Evolutionary conservation across 2,113 vertebrate genomes (phyloP).

Genomic region (Phrynosoma blainvillii): DNA sequence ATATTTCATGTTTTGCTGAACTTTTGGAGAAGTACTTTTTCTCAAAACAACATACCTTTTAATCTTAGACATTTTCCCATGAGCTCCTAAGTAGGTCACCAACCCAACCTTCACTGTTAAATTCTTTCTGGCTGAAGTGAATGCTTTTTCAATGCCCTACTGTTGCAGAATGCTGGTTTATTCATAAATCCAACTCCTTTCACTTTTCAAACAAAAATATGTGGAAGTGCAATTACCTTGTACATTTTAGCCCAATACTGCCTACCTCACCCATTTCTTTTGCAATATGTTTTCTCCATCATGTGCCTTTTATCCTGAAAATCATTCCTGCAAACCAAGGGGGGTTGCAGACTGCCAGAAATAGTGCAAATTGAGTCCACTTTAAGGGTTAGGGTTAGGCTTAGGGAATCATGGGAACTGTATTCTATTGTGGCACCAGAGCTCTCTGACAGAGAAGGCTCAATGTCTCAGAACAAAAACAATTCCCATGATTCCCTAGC

Average conservation of each 20-base stretch:
- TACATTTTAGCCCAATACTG: background rate
- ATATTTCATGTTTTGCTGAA: conserved; percentile 16
- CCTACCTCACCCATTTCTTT: background rate
- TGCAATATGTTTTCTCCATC: background rate
- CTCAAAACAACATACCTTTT: conserved; percentile 12
- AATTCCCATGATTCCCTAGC: too few relatives aligned
- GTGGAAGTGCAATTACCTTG: conserved; percentile 8
- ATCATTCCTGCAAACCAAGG: conserved; percentile 5
- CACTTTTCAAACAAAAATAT: conserved; percentile 2
- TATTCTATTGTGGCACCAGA: too few relatives aligned
- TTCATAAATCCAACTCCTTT: conserved; percentile 32
- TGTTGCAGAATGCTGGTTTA: conserved; percentile 23
- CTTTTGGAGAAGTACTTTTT: background rate
- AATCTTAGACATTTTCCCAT: conserved; percentile 13
- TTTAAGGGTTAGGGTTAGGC: too few relatives aligned
- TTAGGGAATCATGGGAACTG: too few relatives aligned
- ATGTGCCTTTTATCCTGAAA: background rate
- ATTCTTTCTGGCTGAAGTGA: conserved; percentile 28
- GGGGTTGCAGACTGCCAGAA: too few relatives aligned
- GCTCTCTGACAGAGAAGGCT: too few relatives aligned
- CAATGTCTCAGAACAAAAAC: too few relatives aligned
- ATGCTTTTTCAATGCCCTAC: conserved; percentile 30
- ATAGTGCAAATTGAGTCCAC: too few relatives aligned
- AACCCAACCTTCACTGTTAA: conserved; percentile 22
- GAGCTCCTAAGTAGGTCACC: conserved; percentile 21